Evolutionary conservation across 1,140 invertebrate genomes (phyloP).

Genomic region (Zaprionus tsacasi): DNA sequence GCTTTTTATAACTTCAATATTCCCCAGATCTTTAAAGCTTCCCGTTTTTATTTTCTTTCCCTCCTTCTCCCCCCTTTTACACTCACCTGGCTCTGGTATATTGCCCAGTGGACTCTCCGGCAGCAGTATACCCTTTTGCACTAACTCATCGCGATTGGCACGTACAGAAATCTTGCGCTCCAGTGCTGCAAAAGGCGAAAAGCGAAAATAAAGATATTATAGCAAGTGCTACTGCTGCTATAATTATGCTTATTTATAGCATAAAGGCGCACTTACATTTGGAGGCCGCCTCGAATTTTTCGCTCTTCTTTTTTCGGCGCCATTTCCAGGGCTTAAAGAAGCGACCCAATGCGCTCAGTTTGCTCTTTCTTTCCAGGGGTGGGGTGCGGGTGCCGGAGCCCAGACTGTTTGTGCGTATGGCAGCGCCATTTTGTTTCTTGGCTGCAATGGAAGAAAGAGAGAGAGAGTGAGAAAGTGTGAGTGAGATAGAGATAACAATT

Average conservation of each 20-base stretch:
- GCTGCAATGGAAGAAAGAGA: constrained; percentile 87
- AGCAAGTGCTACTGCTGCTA: neutral
- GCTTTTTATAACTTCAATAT: neutral
- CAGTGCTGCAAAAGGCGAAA: constrained; percentile 90
- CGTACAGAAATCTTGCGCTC: constrained; percentile 99
- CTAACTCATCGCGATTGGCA: constrained; percentile 97
- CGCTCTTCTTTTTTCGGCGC: constrained; percentile 99
- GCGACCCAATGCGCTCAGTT: constrained; percentile 96
- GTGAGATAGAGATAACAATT: constrained; percentile 45
- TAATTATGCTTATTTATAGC: neutral
- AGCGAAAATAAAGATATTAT: neutral
- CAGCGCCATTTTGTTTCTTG: constrained; percentile 96
- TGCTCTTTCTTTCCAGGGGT: constrained; percentile 94
- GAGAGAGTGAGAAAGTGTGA: constrained; percentile 7
- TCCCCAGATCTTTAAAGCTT: no score
- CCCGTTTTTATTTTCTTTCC: neutral
- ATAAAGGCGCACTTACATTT: constrained; percentile 90
- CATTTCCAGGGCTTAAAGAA: constrained; percentile 99
- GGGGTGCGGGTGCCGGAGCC: constrained; percentile 92
- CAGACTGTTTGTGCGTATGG: constrained; percentile 93
- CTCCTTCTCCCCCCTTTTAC: neutral
- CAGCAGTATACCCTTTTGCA: constrained; percentile 97
- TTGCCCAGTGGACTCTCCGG: constrained; percentile 94
- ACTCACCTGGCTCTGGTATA: constrained; percentile 91
- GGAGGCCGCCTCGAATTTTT: constrained; percentile 97